These are phyloP conservation scores for human DNA, from an alignment of 2,113 vertebrate species.

Conservation along the genomic window DNA sequence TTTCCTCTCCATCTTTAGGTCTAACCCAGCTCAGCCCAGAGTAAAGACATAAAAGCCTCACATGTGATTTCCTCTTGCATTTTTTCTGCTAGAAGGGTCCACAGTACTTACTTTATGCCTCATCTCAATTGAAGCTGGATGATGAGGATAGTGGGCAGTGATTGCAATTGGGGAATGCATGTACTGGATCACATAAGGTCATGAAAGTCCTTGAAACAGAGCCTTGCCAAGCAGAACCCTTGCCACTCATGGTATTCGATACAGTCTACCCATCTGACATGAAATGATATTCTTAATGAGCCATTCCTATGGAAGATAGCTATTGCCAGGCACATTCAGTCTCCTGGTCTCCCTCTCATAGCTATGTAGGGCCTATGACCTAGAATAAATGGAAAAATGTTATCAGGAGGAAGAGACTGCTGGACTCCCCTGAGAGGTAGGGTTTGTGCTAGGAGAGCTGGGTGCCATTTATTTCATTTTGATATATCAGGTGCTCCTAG, in stretches of 20 bases:
- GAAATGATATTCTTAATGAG: slow-evolving; percentile 9
- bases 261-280: background rate
- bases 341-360: slow-evolving; percentile 22
- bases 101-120: background rate
- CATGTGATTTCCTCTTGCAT: background rate
- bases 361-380: background rate
- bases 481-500: background rate
- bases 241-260: background rate
- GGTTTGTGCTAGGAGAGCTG: slow-evolving; percentile 10
- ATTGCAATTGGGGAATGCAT: background rate
- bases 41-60: slow-evolving; percentile 26
- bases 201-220: slow-evolving; percentile 43
- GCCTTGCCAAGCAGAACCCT: background rate
- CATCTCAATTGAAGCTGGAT: slow-evolving; percentile 14
- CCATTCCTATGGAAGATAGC: background rate
- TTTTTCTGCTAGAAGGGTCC: slow-evolving; percentile 28
- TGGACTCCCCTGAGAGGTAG: background rate
- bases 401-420: background rate
- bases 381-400: slow-evolving; percentile 48
- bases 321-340: background rate
- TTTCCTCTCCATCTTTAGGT: slow-evolving; percentile 24
- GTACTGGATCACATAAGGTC: slow-evolving; percentile 6
- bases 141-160: background rate
- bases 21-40: slow-evolving; percentile 19
- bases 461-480: slow-evolving; percentile 43